Evolutionary conservation across 1,140 invertebrate genomes (phyloP), one percentile per base, ranked within the genome.

Genomic region (Psilanteris sp.): DNA sequence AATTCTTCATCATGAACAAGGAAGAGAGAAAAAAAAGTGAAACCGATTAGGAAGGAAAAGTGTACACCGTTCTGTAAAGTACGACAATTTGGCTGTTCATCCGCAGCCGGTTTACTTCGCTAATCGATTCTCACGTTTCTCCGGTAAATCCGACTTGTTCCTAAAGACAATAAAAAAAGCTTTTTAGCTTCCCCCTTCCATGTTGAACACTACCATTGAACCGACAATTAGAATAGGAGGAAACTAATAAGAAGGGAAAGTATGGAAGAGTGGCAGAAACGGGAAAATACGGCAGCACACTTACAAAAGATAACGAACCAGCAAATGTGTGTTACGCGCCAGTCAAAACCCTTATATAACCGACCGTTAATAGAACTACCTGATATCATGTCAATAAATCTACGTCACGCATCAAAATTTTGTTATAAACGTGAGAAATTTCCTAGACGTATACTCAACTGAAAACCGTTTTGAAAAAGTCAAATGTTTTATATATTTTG

Each of bases 351-450:
- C 10, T 32, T 22, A 24, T 32, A 43, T 32, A 55, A 43, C 46
- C 18, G 37, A 32, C 46, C 57, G 50, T 50, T 48, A 50, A 67
- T 57, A 27, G 22, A 57, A 57, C 18, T 57, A 15, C 16, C 43
- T 16, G 43, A 48, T 68, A 68, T 68, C 43, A 10, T 37, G 34
- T 39, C 67, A 27, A 71, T 71, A 71, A 71, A 61, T 71, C 55
- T 54, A 52, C 46, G 54, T 59, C 52, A 52, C 36, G 29, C 37
- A 44, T 52, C 55, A 61, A 61, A 52, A 43, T 54, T 61, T 29
- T 46, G 29, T 36, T 43, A 44, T 22, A 44, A 43, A 34, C 27
- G 24, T 5, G 0, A 29, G 34, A 55, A 44, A 59, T 59, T 59
- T 18, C 39, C 39, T 5, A 44, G 54, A 36, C 39, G n/a, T n/a